These are phyloP conservation scores for Trissoscelio sp. DNA, from an alignment of 2,888 invertebrate genomes.

Conservation along the genomic window DNA sequence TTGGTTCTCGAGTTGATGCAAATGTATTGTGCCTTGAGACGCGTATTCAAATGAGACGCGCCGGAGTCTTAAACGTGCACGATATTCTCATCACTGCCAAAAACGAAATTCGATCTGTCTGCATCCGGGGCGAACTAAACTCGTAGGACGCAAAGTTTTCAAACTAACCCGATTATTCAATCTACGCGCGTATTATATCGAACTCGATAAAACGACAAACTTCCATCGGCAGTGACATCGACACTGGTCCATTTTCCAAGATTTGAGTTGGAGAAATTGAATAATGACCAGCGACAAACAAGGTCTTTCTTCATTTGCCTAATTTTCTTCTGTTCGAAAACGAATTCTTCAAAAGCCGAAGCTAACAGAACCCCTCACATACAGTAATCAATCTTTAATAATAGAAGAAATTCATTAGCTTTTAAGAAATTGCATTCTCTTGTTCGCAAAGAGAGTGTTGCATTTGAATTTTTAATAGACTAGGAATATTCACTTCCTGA, in stretches of 20 bases:
- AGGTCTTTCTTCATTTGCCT: conserved; percentile 47
- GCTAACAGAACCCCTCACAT: not conserved
- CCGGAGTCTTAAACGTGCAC: conserved; percentile 13
- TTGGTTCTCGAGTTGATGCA: conserved; percentile 4
- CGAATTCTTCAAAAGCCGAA: not conserved
- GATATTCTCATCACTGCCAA: conserved; percentile 42
- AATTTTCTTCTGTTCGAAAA: not conserved
- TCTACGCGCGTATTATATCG: conserved; percentile 52
- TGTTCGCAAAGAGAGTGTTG: not conserved
- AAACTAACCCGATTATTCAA: conserved; percentile 65
- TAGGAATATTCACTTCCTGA: not conserved
- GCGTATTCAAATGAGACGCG: conserved; percentile 22
- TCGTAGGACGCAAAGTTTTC: conserved; percentile 47
- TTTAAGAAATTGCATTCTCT: not conserved
- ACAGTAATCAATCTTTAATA: not conserved
- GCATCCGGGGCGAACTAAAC: conserved; percentile 16
- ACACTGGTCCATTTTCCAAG: conserved; percentile 44
- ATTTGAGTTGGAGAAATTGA: conserved; percentile 35
- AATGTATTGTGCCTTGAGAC: conserved; percentile 3
- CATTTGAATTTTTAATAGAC: conserved; percentile 4
- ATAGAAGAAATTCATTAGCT: not conserved
- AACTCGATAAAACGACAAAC: conserved; percentile 61
- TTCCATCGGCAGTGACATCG: conserved; percentile 49
- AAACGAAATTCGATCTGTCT: conserved; percentile 42
- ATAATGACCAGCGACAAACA: conserved; percentile 45